Conservation (phyloP, 2,797 vertebrate species). For the Phataginus tetradactyla region DNA sequence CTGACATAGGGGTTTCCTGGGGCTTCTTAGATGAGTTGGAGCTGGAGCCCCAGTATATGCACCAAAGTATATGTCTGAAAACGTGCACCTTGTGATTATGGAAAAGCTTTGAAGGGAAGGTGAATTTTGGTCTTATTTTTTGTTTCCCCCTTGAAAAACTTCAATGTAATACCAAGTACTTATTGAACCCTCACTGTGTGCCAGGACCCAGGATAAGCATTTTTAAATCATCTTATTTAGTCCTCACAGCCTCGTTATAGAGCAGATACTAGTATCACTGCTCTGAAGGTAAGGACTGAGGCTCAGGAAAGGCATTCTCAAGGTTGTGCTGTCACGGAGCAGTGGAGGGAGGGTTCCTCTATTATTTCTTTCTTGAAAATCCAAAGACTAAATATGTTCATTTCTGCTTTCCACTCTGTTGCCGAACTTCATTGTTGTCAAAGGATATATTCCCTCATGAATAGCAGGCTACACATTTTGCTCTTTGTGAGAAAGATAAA, state of each 20-base stretch:
- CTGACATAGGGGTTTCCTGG: neutral
- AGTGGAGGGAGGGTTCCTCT: fast-evolving
- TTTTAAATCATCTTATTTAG: neutral
- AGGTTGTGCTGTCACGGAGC: too few relatives aligned
- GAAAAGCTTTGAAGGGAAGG: neutral
- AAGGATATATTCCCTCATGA: neutral
- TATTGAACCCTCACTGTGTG: too few relatives aligned
- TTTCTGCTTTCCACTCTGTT: neutral
- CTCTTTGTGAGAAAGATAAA: neutral
- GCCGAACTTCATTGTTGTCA: neutral
- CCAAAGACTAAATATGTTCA: neutral
- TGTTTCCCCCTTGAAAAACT: neutral
- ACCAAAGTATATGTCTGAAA: neutral
- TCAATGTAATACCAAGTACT: neutral
- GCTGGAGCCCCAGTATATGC: too few relatives aligned
- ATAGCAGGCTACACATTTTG: neutral
- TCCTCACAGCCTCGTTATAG: neutral
- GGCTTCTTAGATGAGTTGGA: too few relatives aligned
- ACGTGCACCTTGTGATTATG: neutral
- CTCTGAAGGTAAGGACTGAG: neutral
- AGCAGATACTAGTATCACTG: too few relatives aligned
- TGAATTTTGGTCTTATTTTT: neutral
- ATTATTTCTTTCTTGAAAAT: neutral
- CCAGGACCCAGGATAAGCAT: neutral
- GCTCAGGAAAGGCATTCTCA: neutral